phyloP scores from a whole-genome alignment of 2,113 vertebrate genomes.

The Barbus barbus region DNA sequence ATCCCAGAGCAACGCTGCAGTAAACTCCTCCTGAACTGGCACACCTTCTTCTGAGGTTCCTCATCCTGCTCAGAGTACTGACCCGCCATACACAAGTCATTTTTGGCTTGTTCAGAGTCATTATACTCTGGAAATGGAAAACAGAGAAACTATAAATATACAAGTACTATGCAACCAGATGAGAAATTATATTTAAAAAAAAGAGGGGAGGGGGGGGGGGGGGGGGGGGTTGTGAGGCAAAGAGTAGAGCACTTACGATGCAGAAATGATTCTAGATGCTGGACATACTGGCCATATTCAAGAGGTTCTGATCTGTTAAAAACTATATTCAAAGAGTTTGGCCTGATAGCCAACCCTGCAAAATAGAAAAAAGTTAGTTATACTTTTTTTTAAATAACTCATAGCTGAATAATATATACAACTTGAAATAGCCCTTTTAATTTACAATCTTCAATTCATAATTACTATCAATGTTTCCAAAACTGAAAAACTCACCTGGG shows the following conservation, averaged over 20 bases:
- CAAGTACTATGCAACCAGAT: neutral
- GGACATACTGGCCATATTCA: constrained; percentile 75
- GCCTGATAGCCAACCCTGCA: constrained; percentile 89
- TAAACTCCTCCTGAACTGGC: constrained; percentile 80
- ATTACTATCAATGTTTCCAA: neutral
- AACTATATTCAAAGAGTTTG: constrained; percentile 84
- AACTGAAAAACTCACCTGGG: constrained; percentile 81
- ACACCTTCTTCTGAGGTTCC: constrained; percentile 73
- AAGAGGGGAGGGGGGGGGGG: no score
- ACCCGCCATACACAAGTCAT: constrained; percentile 74
- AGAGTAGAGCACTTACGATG: constrained; percentile 20
- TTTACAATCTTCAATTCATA: neutral
- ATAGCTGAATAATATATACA: neutral
- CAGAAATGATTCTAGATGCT: constrained; percentile 39
- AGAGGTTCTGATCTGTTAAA: constrained; percentile 75
- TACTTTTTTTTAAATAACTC: neutral
- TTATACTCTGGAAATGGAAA: constrained; percentile 72
- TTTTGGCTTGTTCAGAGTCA: constrained; percentile 80
- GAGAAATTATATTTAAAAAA: neutral
- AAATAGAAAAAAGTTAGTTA: constrained; percentile 49
- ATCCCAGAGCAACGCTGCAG: constrained; percentile 85
- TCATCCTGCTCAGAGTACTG: constrained; percentile 73
- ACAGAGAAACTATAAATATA: neutral
- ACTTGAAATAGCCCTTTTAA: neutral
- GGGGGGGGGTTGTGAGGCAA: no score